Evolutionary conservation across 2,113 vertebrate species (phyloP).

Genomic region (Oriolus oriolus): DNA sequence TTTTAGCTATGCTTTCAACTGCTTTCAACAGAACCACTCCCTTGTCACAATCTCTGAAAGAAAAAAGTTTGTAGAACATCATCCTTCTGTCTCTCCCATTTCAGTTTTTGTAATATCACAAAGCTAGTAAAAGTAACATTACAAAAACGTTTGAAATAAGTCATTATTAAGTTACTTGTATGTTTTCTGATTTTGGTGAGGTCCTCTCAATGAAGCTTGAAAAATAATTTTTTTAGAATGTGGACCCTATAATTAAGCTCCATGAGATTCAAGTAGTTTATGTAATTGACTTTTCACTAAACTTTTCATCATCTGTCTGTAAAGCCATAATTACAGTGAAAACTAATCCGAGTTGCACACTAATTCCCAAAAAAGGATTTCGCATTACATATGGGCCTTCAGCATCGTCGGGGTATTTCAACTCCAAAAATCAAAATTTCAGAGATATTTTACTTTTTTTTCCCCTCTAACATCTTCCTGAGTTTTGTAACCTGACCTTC

Average conservation of each 20-base stretch:
- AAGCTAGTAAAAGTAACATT: background rate
- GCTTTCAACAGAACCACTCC: background rate
- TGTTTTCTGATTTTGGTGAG: background rate
- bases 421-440: background rate
- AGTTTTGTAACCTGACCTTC: background rate
- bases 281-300: conserved; percentile 38
- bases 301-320: conserved; percentile 23
- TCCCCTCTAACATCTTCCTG: background rate
- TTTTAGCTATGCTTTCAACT: background rate
- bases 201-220: background rate
- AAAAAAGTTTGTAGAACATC: background rate
- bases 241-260: conserved; percentile 28
- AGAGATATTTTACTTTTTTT: background rate
- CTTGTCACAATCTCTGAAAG: background rate
- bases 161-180: background rate
- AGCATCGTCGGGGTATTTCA: background rate
- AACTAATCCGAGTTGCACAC: conserved; percentile 12
- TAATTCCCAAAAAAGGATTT: conserved; percentile 19
- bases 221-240: conserved; percentile 32
- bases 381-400: background rate
- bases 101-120: background rate
- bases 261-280: conserved; percentile 22
- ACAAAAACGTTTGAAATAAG: background rate
- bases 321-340: conserved; percentile 44
- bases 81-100: background rate